phyloP scores from a whole-genome alignment of 1,140 invertebrate species.

The Atopsyche davidsoni region DNA sequence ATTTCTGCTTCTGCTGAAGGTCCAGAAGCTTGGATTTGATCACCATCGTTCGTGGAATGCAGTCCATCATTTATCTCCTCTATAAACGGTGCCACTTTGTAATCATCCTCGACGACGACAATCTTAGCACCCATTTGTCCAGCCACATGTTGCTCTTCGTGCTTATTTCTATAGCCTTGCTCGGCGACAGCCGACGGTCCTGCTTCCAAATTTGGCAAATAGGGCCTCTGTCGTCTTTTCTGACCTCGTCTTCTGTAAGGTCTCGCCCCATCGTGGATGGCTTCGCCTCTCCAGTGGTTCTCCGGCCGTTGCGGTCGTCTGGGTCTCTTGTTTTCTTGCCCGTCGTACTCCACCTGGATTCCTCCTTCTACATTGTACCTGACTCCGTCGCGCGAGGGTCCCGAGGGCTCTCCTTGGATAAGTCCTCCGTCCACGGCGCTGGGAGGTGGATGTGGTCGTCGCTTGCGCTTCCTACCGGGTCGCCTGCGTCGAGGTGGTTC shows the following conservation, averaged over 20 bases:
- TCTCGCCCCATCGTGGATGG: conserved; percentile 31
- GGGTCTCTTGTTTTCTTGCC: conserved; percentile 30
- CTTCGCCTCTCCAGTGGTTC: conserved; percentile 33
- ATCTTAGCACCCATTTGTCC: conserved; percentile 3
- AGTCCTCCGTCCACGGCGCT: not conserved
- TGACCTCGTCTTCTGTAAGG: conserved; percentile 37
- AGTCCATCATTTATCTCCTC: conserved; percentile 12
- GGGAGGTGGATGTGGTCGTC: conserved; percentile 22
- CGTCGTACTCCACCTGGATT: conserved; percentile 4
- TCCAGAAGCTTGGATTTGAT: conserved; percentile 5
- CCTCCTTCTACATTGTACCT: conserved; percentile 11
- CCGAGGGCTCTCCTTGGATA: not conserved
- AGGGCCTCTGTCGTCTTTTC: conserved; percentile 36
- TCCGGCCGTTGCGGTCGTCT: conserved; percentile 34
- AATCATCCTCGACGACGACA: conserved; percentile 4
- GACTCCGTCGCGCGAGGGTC: conserved; percentile 4
- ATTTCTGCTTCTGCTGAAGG: conserved; percentile 5
- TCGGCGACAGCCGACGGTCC: not conserved
- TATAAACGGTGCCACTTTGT: conserved; percentile 12
- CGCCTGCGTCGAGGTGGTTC: conserved; percentile 40
- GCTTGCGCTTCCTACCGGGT: conserved; percentile 46
- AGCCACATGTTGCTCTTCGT: no score
- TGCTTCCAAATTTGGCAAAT: conserved; percentile 17
- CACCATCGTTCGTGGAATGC: no score
- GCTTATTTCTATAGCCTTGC: no score